Percentiles rank a stretch among this genome's conserved stretches.
Evolutionary conservation across 2,797 vertebrate genomes (phyloP).

Genomic region (Schizopygopsis malacanthus): DNA sequence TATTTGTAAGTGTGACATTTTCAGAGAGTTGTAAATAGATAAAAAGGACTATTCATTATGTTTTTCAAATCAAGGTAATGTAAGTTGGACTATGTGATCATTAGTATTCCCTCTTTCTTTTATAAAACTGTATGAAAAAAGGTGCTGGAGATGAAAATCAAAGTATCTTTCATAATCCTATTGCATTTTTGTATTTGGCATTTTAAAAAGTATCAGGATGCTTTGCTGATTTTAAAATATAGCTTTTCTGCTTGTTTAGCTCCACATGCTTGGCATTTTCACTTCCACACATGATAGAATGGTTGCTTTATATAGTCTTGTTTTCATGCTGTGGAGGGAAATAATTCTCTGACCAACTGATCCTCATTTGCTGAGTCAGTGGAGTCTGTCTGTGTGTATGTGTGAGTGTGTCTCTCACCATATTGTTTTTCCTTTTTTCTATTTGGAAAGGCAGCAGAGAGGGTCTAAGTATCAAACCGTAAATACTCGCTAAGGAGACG

Average conservation of each 20-base stretch:
- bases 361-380: slow-evolving; percentile 59
- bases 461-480: slow-evolving; percentile 48
- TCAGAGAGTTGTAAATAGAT: background rate
- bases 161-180: background rate
- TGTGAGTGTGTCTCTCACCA: slow-evolving; percentile 37
- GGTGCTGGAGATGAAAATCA: background rate
- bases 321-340: slow-evolving; percentile 39
- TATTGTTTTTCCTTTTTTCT: slow-evolving; percentile 40
- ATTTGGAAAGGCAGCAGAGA: slow-evolving; percentile 34
- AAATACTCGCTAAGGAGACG: slow-evolving; percentile 9
- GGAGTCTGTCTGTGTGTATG: slow-evolving; percentile 27
- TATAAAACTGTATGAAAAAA: background rate
- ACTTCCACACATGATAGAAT: slow-evolving; percentile 3
- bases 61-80: background rate
- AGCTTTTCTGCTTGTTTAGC: slow-evolving; percentile 11
- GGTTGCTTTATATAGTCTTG: slow-evolving; percentile 33
- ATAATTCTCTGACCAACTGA: slow-evolving; percentile 47
- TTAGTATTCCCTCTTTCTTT: background rate
- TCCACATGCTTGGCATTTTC: background rate
- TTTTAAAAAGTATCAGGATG: background rate
- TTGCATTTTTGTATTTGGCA: background rate
- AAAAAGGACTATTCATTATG: background rate
- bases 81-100: background rate
- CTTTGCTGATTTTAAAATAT: background rate
- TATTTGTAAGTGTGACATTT: background rate